Percentiles rank a stretch among this genome's conserved stretches.
phyloP scores from a whole-genome alignment of 2,888 invertebrate genomes.

The Nysson spinosus region DNA sequence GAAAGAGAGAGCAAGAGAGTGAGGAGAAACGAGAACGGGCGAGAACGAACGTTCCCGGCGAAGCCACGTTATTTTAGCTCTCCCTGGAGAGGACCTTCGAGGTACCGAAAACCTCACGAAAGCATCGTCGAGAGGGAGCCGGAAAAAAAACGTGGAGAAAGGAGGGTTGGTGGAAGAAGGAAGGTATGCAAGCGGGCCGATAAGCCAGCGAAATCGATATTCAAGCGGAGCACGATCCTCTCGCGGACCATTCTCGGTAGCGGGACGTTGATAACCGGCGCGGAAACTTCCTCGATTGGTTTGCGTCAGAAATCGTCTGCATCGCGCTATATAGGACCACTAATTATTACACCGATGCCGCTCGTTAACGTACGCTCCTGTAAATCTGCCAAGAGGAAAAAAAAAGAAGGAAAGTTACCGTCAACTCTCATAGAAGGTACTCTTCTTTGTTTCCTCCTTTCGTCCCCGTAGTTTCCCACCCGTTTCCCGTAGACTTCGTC shows the following conservation, averaged over 20 bases:
- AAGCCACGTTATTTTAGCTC: slow-evolving; percentile 57
- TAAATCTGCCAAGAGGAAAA: slow-evolving; percentile 37
- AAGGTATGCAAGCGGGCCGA: slow-evolving; percentile 50
- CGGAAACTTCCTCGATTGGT: slow-evolving; percentile 36
- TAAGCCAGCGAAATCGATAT: slow-evolving; percentile 58
- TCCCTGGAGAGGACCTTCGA: slow-evolving; percentile 53
- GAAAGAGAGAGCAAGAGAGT: slow-evolving; percentile 3
- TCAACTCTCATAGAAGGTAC: slow-evolving; percentile 22
- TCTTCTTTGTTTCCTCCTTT: slow-evolving; percentile 4
- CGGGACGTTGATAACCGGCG: slow-evolving; percentile 50
- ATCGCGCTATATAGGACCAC: slow-evolving; percentile 42
- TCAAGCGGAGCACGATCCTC: slow-evolving; percentile 47
- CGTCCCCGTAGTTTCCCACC: slow-evolving; percentile 1
- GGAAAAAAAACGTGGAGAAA: slow-evolving; percentile 27
- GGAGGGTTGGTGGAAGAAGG: slow-evolving; percentile 26
- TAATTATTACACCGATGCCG: slow-evolving; percentile 56
- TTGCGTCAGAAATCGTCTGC: slow-evolving; percentile 11
- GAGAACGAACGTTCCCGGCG: slow-evolving; percentile 52
- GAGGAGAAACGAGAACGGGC: slow-evolving; percentile 4
- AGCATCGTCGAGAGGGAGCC: slow-evolving; percentile 32
- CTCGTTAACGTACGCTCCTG: slow-evolving; percentile 52
- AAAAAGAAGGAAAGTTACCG: too few species aligned
- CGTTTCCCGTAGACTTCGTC: neutral
- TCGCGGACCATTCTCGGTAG: slow-evolving; percentile 49
- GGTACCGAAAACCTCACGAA: slow-evolving; percentile 53